A percentile compares a stretch with the other conserved stretches of the same genome.
Evolutionary conservation across 2,797 vertebrate species (phyloP).

Genomic region (Vespertilio murinus): DNA sequence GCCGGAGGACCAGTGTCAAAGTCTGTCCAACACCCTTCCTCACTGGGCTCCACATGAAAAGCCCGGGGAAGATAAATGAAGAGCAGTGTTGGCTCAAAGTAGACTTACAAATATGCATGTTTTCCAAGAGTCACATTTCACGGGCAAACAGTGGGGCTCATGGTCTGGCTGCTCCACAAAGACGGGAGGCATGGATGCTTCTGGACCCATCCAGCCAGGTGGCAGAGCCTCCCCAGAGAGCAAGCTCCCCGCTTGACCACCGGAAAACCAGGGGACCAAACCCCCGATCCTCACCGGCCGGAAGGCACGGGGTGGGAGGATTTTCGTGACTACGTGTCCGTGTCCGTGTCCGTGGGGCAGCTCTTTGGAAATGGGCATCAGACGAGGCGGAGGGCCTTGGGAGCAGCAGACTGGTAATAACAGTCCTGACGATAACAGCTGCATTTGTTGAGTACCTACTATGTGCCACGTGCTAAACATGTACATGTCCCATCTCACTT

Average conservation of each 20-base stretch:
- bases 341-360: neutral
- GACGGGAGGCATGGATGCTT: neutral
- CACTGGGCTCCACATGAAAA: slow-evolving; percentile 42
- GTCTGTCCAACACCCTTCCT: slow-evolving; percentile 51
- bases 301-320: neutral
- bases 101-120: slow-evolving; percentile 62
- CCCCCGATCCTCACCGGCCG: neutral
- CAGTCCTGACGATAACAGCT: fast-evolving
- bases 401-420: neutral
- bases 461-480: neutral
- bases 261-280: neutral
- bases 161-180: slow-evolving; percentile 15
- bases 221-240: neutral
- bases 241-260: neutral
- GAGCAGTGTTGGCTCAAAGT: slow-evolving; percentile 39
- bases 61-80: slow-evolving; percentile 67
- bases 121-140: slow-evolving; percentile 62
- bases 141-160: neutral
- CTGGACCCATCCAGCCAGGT: neutral
- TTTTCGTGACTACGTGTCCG: too few species aligned
- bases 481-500: neutral
- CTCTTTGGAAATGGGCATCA: neutral
- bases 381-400: neutral
- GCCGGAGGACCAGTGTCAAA: neutral
- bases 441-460: neutral